Percentiles rank a stretch among this genome's conserved stretches.
Evolutionary conservation across 2,113 vertebrate genomes (phyloP).

Genomic region (Uria lomvia): DNA sequence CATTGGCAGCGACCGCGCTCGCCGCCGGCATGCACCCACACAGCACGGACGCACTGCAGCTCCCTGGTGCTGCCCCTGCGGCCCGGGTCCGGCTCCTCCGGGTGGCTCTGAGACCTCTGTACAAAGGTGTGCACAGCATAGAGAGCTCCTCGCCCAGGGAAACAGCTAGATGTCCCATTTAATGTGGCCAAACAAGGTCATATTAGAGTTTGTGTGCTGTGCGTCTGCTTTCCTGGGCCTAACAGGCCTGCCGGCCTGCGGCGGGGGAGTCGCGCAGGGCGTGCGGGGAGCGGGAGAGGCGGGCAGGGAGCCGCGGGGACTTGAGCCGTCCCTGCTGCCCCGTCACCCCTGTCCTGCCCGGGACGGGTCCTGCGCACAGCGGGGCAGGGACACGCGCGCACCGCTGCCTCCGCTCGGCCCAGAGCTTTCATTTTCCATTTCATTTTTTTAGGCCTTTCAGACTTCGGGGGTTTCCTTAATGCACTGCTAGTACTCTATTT

Average conservation of each 20-base stretch:
- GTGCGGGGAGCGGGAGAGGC: accelerated
- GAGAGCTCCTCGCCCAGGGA: no score
- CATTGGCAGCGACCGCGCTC: accelerated
- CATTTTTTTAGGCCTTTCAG: neutral
- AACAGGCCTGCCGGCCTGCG: neutral
- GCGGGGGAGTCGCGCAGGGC: neutral
- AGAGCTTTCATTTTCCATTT: neutral
- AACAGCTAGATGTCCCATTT: no score
- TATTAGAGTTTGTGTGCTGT: accelerated
- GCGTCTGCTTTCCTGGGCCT: accelerated
- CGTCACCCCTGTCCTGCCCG: accelerated
- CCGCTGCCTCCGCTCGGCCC: neutral
- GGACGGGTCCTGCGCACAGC: neutral
- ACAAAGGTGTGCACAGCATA: no score
- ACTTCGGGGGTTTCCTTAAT: neutral
- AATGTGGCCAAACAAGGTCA: accelerated
- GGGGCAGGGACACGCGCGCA: accelerated
- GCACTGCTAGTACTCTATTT: neutral
- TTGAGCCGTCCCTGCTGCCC: no score
- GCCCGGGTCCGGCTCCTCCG: accelerated
- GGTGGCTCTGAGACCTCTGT: no score
- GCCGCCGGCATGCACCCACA: accelerated
- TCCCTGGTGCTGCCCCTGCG: neutral
- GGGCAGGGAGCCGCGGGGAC: accelerated
- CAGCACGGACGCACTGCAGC: accelerated